Evolutionary conservation across 2,888 invertebrate species (phyloP), one percentile per base, ranked within the genome.

Genomic region (Nebria brevicollis): DNA sequence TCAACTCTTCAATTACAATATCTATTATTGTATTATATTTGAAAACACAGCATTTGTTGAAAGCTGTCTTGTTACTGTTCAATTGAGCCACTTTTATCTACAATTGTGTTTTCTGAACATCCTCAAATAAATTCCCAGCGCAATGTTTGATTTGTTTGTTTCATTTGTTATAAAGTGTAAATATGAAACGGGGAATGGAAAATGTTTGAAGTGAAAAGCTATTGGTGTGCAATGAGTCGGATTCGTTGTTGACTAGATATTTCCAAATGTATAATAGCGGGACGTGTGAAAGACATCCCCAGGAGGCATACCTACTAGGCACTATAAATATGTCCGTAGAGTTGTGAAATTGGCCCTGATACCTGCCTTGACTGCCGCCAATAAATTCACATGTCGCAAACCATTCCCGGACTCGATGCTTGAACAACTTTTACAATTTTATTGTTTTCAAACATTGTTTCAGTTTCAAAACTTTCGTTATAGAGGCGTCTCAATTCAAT

Each of bases 371-470:
- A 25, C 25, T 13, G 70, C 20, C 70, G 70, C 13, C 70, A 25
- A 70, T 70, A 70, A 70, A 70, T 70, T 70, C 70, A 70, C 25
- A 8, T 70, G 70, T 20, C 70, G 70, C 70, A 70, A 70, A 11
- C 70, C 34, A 70, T 70, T 26, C 34, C 70, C 26, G 34, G 34
- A 34, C 34, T 34, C 20, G 70, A 6, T 13, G 34, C 25, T 70
- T 70, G 70, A 70, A 70, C 70, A 70, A 70, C 70, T 70, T 70
- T 70, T 66, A 66, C 66, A 66, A 15, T 66, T 66, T 66, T 70
- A 70, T 70, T 70, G 70, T 70, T 70, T 70, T 70, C 70, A 70
- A 70, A 70, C 70, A 70, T 70, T 70, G 70, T 70, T 70, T 34
- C 26, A 34, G 25, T 15, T 34, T 34, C 4, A 34, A 34, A 34